phyloP scores from a whole-genome alignment of 2,888 invertebrate genomes.

The Cheilosia soror region DNA sequence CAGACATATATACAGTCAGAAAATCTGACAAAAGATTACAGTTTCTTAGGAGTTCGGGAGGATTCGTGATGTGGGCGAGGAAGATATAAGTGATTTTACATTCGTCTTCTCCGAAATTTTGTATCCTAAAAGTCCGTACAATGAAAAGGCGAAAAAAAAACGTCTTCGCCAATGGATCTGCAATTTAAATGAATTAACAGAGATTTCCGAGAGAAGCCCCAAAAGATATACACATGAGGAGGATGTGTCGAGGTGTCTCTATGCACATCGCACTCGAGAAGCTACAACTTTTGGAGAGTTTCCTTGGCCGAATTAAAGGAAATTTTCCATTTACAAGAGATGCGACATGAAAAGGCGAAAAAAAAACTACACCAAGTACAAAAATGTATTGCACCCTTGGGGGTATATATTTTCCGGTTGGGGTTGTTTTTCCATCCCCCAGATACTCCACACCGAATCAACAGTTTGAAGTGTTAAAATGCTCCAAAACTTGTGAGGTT shows the following conservation, averaged over 20 bases:
- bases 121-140: background rate
- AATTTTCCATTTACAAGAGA: background rate
- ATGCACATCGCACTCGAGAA: background rate
- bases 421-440: slow-evolving; percentile 1
- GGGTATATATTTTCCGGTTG: background rate
- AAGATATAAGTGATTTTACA: slow-evolving; percentile 52
- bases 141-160: slow-evolving; percentile 1
- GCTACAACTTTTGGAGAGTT: background rate
- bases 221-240: background rate
- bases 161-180: slow-evolving; percentile 34
- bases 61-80: slow-evolving; percentile 36
- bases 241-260: slow-evolving; percentile 14
- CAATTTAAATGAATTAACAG: slow-evolving; percentile 66
- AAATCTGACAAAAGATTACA: background rate
- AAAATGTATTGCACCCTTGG: slow-evolving; percentile 62
- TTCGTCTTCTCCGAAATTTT: slow-evolving; percentile 31
- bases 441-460: slow-evolving; percentile 39
- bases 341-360: background rate
- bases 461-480: slow-evolving; percentile 62
- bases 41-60: slow-evolving; percentile 8
- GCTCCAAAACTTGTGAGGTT: slow-evolving; percentile 15
- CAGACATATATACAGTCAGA: background rate
- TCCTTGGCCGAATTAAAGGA: slow-evolving; percentile 24
- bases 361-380: slow-evolving; percentile 12
- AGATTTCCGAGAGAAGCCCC: slow-evolving; percentile 36